These are phyloP conservation scores for Heterodera carotae DNA, from an alignment of 1,140 invertebrate genomes.

Conservation along the genomic window DNA sequence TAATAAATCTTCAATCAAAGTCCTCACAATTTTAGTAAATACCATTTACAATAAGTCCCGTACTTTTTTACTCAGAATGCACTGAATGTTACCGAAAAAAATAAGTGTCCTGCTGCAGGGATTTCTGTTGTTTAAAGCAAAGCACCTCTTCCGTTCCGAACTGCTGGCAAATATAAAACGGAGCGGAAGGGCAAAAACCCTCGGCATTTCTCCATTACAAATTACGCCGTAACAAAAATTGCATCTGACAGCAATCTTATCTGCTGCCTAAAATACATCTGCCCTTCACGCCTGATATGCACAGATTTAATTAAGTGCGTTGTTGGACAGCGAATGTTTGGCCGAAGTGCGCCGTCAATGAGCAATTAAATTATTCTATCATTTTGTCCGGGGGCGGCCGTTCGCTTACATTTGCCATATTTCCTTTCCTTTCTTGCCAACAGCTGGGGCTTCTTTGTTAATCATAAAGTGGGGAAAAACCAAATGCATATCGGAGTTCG, in stretches of 20 bases:
- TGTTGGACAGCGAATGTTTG: not conserved
- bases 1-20: no score
- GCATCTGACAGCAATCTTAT: not conserved
- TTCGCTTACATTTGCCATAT: not conserved
- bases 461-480: not conserved
- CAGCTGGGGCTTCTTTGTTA: not conserved
- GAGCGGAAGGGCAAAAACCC: not conserved
- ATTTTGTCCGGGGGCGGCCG: not conserved
- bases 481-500: no score
- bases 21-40: no score
- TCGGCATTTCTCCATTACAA: not conserved
- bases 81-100: no score
- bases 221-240: not conserved
- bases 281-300: not conserved
- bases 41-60: no score
- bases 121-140: no score
- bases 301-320: not conserved
- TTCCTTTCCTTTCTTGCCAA: not conserved
- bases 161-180: no score
- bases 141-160: no score
- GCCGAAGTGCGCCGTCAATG: not conserved
- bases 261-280: slow-evolving; percentile 3
- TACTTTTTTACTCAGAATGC: no score
- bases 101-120: no score
- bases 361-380: not conserved